Evolutionary conservation across 2,113 vertebrate genomes (phyloP).

Genomic region (Theristicus caerulescens): DNA sequence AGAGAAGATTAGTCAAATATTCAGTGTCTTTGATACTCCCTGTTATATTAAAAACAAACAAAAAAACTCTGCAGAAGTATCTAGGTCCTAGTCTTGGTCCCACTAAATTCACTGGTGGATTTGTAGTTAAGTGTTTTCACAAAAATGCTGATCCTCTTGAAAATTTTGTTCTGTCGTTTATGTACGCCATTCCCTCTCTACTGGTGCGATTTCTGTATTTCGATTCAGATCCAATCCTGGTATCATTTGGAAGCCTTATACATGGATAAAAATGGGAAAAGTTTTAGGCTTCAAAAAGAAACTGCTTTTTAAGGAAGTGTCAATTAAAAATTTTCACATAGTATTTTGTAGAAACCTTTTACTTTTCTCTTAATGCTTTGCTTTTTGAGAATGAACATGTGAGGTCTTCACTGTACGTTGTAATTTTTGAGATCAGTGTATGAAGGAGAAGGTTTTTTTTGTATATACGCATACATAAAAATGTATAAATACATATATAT

Average conservation of each 20-base stretch:
- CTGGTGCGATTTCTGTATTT: not conserved
- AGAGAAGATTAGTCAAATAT: not conserved
- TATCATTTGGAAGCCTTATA: not conserved
- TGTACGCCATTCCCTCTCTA: not conserved
- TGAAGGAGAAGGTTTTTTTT: not conserved
- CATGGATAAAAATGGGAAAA: not conserved
- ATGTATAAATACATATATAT: not conserved
- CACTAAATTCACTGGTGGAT: not conserved
- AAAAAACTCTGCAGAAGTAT: not conserved
- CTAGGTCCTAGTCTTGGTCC: not conserved
- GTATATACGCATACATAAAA: not conserved
- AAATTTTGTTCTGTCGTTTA: not conserved
- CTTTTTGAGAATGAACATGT: not conserved
- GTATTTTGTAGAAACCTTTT: not conserved
- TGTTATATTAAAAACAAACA: not conserved
- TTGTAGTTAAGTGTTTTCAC: not conserved
- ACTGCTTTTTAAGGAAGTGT: not conserved
- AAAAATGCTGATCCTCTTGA: not conserved
- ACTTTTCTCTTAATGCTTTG: not conserved
- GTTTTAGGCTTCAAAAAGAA: not conserved
- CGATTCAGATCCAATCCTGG: not conserved
- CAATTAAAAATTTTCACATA: not conserved
- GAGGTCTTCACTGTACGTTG: not conserved
- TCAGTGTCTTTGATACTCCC: not conserved
- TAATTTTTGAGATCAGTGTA: not conserved